These are phyloP conservation scores for Apus apus DNA, from an alignment of 2,113 vertebrate genomes.

Conservation along the genomic window DNA sequence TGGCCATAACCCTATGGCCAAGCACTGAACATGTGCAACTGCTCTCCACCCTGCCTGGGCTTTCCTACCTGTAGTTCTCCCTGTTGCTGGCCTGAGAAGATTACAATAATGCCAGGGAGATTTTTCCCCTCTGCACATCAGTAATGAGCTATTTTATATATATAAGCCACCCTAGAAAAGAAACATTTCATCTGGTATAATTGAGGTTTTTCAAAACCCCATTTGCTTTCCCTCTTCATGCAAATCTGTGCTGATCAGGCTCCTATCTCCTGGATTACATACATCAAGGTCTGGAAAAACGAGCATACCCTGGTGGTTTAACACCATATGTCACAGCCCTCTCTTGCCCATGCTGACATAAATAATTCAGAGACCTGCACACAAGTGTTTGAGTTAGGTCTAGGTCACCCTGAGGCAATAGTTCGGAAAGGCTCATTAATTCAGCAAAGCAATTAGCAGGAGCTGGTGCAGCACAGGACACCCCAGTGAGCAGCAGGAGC, in stretches of 20 bases:
- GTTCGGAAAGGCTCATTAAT: conserved; percentile 3
- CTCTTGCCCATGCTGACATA: neutral
- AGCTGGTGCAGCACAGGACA: neutral
- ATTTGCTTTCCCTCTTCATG: conserved; percentile 60
- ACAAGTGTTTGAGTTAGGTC: conserved; percentile 21
- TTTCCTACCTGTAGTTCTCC: neutral
- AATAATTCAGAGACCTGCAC: conserved; percentile 54
- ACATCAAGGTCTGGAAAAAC: conserved; percentile 49
- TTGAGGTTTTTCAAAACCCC: conserved; percentile 70
- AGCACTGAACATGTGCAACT: neutral
- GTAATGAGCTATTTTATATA: conserved; percentile 13
- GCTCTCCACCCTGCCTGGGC: neutral
- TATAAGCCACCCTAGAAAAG: neutral
- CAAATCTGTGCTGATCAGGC: conserved; percentile 69
- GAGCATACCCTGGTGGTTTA: neutral
- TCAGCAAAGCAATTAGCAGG: neutral
- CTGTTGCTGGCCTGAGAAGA: neutral
- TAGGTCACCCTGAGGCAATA: conserved; percentile 19
- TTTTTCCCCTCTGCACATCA: neutral
- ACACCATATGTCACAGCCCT: neutral
- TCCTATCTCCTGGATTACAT: conserved; percentile 68
- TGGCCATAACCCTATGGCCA: neutral
- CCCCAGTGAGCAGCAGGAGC: neutral
- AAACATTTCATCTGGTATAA: conserved; percentile 54
- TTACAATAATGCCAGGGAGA: neutral